These are phyloP conservation scores for Scaptomyza montana DNA, from an alignment of 1,140 invertebrate species.

Conservation along the genomic window DNA sequence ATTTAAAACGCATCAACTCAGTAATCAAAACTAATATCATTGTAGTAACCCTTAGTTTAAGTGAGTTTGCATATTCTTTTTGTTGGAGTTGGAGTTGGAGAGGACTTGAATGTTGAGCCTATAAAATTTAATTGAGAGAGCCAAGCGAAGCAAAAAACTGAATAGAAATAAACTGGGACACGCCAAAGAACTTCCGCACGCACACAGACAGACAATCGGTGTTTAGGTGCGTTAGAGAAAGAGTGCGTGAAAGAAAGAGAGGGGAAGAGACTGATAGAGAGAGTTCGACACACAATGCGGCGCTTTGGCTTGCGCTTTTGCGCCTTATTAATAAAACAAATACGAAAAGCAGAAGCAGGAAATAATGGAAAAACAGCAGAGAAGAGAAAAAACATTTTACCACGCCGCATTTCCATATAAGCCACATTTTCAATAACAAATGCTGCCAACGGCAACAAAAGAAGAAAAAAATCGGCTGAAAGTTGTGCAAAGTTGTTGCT, in stretches of 20 bases:
- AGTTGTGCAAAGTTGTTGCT: slow-evolving; percentile 59
- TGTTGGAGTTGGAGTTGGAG: not conserved
- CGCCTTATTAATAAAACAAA: slow-evolving; percentile 77
- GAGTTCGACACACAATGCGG: slow-evolving; percentile 16
- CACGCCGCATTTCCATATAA: slow-evolving; percentile 70
- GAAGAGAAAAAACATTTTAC: slow-evolving; percentile 38
- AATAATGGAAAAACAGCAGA: not conserved
- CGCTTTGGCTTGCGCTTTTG: slow-evolving; percentile 43
- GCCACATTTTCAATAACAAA: slow-evolving; percentile 76
- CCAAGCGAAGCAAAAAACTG: slow-evolving; percentile 29
- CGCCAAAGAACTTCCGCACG: slow-evolving; percentile 68
- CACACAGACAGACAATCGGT: slow-evolving; percentile 21
- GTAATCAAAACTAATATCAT: not conserved
- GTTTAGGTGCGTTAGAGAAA: too few species aligned
- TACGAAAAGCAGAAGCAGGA: slow-evolving; percentile 27
- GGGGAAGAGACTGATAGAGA: not conserved
- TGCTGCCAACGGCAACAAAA: slow-evolving; percentile 25
- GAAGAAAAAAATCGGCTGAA: slow-evolving; percentile 15
- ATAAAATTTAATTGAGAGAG: slow-evolving; percentile 76
- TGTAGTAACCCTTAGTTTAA: slow-evolving; percentile 31
- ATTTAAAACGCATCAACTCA: too few species aligned
- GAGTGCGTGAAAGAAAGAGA: not conserved
- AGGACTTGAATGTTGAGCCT: slow-evolving; percentile 38
- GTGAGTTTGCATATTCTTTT: slow-evolving; percentile 72
- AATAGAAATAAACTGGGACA: slow-evolving; percentile 64